Conservation (phyloP, 2,113 vertebrate species). For the Catharus bicknelli region DNA sequence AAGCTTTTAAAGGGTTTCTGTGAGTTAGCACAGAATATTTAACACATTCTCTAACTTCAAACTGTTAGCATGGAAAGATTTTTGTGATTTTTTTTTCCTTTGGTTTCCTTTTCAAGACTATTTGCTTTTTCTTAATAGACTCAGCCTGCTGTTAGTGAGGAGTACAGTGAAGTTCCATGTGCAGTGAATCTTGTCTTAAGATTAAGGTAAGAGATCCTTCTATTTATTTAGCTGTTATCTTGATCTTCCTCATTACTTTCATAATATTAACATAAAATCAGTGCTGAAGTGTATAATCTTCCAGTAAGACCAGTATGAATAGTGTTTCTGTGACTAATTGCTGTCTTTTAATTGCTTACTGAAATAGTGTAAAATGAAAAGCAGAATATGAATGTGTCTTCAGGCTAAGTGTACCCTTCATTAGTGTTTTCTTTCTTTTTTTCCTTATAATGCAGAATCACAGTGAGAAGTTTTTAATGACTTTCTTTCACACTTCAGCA, state of each 20-base stretch:
- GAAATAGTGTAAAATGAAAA: slow-evolving; percentile 52
- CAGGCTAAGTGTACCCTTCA: slow-evolving; percentile 68
- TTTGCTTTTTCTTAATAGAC: slow-evolving; percentile 72
- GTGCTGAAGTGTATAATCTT: slow-evolving; percentile 55
- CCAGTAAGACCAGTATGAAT: slow-evolving; percentile 50
- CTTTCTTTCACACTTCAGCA: slow-evolving; percentile 79
- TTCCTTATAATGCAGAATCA: slow-evolving; percentile 69
- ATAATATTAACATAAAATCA: slow-evolving; percentile 65
- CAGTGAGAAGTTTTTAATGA: slow-evolving; percentile 82
- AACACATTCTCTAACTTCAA: slow-evolving; percentile 18
- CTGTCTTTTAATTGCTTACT: slow-evolving; percentile 62
- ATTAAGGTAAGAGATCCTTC: slow-evolving; percentile 84
- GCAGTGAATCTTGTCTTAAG: slow-evolving; percentile 95
- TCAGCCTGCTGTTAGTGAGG: slow-evolving; percentile 78
- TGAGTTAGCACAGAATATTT: background rate
- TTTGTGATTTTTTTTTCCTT: background rate
- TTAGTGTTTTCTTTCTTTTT: slow-evolving; percentile 62
- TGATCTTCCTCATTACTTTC: slow-evolving; percentile 54
- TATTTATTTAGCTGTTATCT: slow-evolving; percentile 34
- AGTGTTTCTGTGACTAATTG: slow-evolving; percentile 64
- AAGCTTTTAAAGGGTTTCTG: slow-evolving; percentile 6
- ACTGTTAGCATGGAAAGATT: background rate
- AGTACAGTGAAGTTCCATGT: slow-evolving; percentile 78
- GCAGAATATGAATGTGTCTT: slow-evolving; percentile 56
- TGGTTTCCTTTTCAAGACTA: background rate